Evolutionary conservation across 1,140 invertebrate genomes (phyloP).

Genomic region (Heterodera schachtii): DNA sequence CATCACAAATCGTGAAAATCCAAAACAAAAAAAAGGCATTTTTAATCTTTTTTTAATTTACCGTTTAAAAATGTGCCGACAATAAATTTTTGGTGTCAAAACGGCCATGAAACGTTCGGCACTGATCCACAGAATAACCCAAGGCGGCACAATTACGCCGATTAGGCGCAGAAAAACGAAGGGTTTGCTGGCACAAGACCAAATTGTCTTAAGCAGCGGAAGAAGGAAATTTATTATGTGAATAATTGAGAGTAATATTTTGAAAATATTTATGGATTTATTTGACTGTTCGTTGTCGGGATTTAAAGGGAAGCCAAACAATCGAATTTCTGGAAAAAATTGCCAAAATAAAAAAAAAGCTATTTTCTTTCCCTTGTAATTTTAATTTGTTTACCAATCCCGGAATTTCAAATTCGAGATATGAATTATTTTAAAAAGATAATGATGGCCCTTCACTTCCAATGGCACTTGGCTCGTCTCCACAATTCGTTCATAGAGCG

Average conservation of each 20-base stretch:
- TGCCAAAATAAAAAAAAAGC: no score
- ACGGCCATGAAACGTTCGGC: constrained; percentile 44
- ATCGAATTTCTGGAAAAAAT: no score
- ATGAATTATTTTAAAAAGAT: neutral
- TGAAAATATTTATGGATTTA: no score
- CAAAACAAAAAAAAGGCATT: constrained; percentile 8
- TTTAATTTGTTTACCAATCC: no score
- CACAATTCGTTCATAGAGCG: constrained; percentile 27
- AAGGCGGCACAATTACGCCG: constrained; percentile 37
- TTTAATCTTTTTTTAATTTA: constrained; percentile 8
- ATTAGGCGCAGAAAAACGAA: constrained; percentile 43
- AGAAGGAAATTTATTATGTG: no score
- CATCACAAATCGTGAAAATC: neutral
- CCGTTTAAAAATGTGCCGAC: constrained; percentile 33
- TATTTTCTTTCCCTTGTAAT: no score
- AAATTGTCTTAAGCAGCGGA: constrained; percentile 34
- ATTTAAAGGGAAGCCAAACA: no score
- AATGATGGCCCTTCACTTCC: constrained; percentile 7
- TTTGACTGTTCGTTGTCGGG: no score
- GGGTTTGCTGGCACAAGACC: constrained; percentile 41
- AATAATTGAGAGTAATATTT: no score
- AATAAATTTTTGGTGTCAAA: constrained; percentile 42
- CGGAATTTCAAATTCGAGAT: no score
- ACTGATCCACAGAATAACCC: constrained; percentile 43
- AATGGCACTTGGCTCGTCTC: constrained; percentile 35